Conservation (phyloP, 2,113 vertebrate genomes). For the Cheilinus undulatus region DNA sequence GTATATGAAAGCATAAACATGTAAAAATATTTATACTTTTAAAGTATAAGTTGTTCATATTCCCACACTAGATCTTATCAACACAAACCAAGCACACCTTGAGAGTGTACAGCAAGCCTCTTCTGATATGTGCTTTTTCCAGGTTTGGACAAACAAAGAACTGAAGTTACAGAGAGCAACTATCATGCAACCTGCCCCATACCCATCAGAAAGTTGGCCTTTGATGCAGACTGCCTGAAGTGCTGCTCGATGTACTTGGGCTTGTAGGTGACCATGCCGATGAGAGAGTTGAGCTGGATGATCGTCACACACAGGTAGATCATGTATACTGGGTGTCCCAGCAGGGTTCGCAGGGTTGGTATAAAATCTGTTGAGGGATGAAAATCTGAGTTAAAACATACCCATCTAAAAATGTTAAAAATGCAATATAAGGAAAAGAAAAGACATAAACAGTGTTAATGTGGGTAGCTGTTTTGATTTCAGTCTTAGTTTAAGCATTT, state of each 20-base stretch:
- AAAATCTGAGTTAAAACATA: neutral
- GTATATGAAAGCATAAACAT: neutral
- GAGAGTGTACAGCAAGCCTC: too few species aligned
- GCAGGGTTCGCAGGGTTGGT: constrained; percentile 85
- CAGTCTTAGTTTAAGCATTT: too few species aligned
- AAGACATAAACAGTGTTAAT: too few species aligned
- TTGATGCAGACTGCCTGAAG: constrained; percentile 87
- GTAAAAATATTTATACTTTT: neutral
- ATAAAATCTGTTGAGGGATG: constrained; percentile 84
- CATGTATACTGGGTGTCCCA: constrained; percentile 86
- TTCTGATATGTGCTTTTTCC: constrained; percentile 1
- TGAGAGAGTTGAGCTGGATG: constrained; percentile 83
- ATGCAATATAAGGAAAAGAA: too few species aligned
- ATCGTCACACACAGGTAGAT: constrained; percentile 80
- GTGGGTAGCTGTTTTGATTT: too few species aligned
- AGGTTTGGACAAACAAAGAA: constrained; percentile 16
- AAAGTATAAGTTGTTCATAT: too few species aligned
- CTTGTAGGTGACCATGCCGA: constrained; percentile 88
- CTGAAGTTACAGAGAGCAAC: neutral
- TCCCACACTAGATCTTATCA: too few species aligned
- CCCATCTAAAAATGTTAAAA: neutral
- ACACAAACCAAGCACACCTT: too few species aligned
- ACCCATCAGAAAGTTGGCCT: constrained; percentile 91
- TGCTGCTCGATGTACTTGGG: constrained; percentile 95
- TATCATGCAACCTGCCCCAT: constrained; percentile 8